Conservation (phyloP, 1,140 invertebrate species). For the Dinoponera quadriceps region DNA sequence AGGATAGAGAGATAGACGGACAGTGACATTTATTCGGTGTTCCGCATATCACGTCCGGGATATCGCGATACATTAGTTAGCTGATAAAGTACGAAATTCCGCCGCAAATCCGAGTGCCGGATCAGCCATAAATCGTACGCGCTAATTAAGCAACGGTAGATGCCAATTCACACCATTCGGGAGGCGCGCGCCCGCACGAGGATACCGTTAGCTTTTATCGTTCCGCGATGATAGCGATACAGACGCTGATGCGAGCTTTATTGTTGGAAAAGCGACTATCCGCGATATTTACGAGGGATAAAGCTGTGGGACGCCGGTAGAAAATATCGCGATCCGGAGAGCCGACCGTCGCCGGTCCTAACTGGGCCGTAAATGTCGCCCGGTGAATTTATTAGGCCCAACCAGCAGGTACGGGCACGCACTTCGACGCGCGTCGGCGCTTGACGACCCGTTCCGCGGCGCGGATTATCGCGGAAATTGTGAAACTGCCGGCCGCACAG, state of each 20-base stretch:
- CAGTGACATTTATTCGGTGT: slow-evolving; percentile 36
- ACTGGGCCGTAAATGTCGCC: slow-evolving; percentile 36
- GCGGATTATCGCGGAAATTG: slow-evolving; percentile 61
- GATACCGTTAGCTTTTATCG: slow-evolving; percentile 51
- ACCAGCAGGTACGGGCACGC: neutral
- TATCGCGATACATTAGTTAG: slow-evolving; percentile 26
- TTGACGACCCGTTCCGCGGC: slow-evolving; percentile 47
- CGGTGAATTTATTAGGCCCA: slow-evolving; percentile 40
- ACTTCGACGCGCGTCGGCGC: neutral
- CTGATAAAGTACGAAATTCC: slow-evolving; percentile 22
- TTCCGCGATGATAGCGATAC: slow-evolving; percentile 18
- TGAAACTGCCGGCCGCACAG: slow-evolving; percentile 34
- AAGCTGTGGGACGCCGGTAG: neutral
- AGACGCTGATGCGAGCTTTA: slow-evolving; percentile 22
- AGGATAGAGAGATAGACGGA: slow-evolving; percentile 4
- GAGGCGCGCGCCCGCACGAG: neutral
- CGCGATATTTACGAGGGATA: slow-evolving; percentile 39
- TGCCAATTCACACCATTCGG: slow-evolving; percentile 32
- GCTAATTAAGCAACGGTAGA: slow-evolving; percentile 53
- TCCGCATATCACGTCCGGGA: slow-evolving; percentile 12
- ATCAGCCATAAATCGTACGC: slow-evolving; percentile 46
- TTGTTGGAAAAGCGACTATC: slow-evolving; percentile 31
- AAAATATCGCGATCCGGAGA: slow-evolving; percentile 4
- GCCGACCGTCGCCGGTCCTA: slow-evolving; percentile 3
- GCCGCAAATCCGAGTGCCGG: slow-evolving; percentile 13